Evolutionary conservation across 2,113 vertebrate genomes (phyloP), one percentile per base, ranked within the genome.

Genomic region (Myiopsitta monachus): DNA sequence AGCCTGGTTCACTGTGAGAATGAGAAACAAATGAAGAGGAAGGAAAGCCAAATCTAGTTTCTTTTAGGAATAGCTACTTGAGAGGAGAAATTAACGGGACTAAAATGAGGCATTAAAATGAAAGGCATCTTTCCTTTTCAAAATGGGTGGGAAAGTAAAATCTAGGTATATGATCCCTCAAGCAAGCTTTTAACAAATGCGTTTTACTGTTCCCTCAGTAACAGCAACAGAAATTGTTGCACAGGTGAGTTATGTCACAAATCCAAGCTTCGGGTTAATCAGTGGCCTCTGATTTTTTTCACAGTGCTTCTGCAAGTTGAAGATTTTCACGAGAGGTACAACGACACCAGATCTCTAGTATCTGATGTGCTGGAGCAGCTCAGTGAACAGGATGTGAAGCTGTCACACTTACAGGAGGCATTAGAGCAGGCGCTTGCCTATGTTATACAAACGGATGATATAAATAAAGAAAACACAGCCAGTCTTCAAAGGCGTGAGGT

Each of bases 401-500:
- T 99, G 77, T 97, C 97, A 38, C 98, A 99, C 10, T 94, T 98
- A 72, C 96, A 98, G 94, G 96, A 91, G 27, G 97, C 98, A 39
- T 97, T 99, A 51, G 92, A 97, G n/a, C 96, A 98, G 66, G 98
- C 99, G 2, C 92, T 96, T 27, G 76, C 79, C 90, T 94, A 92
- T 4, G 67, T 99, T 67, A 95, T 91, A 72, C 97, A 98, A 93
- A 96, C 98, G 0, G 97, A 98, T 79, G 96, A 97, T 79, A 97
- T 94, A 96, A 99, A 99, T 95, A 97, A 95, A 80, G 98, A 97
- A 97, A 99, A 96, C 47, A 51, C 88, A 76, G 96, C 97, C 88
- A 98, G 93, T 91, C 97, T 98, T 67, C 98, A 98, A 81, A 98
- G 96, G 64, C 98, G 83, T 30, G 96, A 99, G 99, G 99, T 99